A percentile compares a stretch with the other conserved stretches of the same genome.
Conservation (phyloP, 2,797 vertebrate species). For the Peromyscus melanophrys region DNA sequence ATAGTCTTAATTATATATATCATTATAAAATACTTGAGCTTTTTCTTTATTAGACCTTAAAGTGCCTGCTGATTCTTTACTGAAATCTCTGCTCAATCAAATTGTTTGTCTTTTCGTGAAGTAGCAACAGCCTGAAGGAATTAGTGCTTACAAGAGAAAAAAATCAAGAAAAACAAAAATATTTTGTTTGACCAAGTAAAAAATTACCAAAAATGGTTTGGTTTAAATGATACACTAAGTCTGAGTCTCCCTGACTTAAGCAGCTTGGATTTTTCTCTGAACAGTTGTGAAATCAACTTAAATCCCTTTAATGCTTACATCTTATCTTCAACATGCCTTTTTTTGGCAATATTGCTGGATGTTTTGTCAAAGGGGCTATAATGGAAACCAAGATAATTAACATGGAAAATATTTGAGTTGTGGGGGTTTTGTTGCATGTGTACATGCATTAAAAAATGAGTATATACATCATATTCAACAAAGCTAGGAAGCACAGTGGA, state of each 20-base stretch:
- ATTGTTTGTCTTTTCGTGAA: constrained; percentile 80
- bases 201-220: constrained; percentile 76
- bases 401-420: constrained; percentile 30
- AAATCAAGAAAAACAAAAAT: constrained; percentile 83
- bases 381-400: not conserved
- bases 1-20: constrained; percentile 87
- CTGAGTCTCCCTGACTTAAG: constrained; percentile 69
- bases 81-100: constrained; percentile 83
- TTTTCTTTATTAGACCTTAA: constrained; percentile 87
- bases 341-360: constrained; percentile 62
- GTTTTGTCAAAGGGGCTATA: not conserved
- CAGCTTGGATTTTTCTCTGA: constrained; percentile 37
- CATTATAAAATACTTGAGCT: constrained; percentile 86
- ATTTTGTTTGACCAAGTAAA: constrained; percentile 81
- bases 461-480: not conserved
- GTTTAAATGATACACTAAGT: constrained; percentile 65
- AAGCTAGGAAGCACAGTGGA: constrained; percentile 35
- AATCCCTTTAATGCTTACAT: constrained; percentile 57
- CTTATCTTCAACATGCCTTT: constrained; percentile 54
- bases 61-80: constrained; percentile 85
- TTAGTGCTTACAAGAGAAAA: constrained; percentile 82
- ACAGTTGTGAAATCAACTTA: constrained; percentile 43
- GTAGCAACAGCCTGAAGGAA: constrained; percentile 86
- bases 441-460: not conserved
- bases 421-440: not conserved